These are phyloP conservation scores for Temnothorax ravouxi DNA, from an alignment of 2,888 invertebrate genomes.

Conservation along the genomic window DNA sequence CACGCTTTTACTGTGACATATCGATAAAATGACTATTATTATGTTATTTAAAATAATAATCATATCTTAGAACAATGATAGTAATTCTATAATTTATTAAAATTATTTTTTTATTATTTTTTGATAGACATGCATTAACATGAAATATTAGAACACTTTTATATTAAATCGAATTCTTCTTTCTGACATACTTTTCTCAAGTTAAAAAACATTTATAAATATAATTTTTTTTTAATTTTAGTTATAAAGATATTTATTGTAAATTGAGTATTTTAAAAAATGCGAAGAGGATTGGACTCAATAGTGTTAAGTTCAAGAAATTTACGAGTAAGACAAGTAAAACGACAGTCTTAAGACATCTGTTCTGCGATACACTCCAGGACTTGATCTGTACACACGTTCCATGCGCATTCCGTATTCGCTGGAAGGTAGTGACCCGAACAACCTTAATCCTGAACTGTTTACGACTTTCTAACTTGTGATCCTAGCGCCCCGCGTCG, in stretches of 20 bases:
- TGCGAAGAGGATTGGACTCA: background rate
- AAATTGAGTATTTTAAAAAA: background rate
- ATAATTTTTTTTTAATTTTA: background rate
- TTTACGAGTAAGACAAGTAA: background rate
- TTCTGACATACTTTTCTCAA: background rate
- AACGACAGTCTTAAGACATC: slow-evolving; percentile 3
- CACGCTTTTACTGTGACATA: too few species aligned
- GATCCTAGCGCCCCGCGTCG: slow-evolving; percentile 65
- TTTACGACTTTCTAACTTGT: slow-evolving; percentile 76
- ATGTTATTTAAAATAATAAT: background rate
- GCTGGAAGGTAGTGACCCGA: slow-evolving; percentile 65
- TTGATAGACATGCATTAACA: background rate
- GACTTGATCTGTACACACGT: slow-evolving; percentile 67
- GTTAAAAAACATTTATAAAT: background rate
- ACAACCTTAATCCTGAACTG: slow-evolving; percentile 75
- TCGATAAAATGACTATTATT: background rate
- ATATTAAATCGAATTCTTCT: background rate
- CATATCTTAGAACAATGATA: background rate
- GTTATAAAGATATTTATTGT: background rate
- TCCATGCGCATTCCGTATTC: slow-evolving; percentile 71
- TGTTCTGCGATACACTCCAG: slow-evolving; percentile 34
- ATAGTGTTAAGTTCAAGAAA: background rate
- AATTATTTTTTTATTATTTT: background rate
- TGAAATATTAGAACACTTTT: background rate
- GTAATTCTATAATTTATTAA: background rate